A percentile compares a stretch with the other conserved stretches of the same genome.
These are phyloP conservation scores for Holocentrus rufus DNA, from an alignment of 2,797 vertebrate species.

Conservation along the genomic window DNA sequence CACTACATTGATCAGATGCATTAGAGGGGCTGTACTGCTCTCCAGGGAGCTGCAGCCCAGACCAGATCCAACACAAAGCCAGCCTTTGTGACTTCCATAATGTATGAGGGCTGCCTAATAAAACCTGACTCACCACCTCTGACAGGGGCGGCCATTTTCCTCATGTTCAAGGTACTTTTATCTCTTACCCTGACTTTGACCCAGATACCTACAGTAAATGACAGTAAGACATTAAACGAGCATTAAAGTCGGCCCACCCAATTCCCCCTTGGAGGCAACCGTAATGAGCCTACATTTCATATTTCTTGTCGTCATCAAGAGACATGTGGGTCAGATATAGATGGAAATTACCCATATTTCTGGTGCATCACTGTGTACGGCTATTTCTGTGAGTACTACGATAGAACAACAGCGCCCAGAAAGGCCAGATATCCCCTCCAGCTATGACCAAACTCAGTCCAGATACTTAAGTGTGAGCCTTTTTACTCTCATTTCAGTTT, in stretches of 20 bases:
- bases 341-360: conserved; percentile 13
- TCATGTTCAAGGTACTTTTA: conserved; percentile 21
- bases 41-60: conserved; percentile 20
- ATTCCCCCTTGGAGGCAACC: conserved; percentile 17
- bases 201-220: conserved; percentile 49
- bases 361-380: conserved; percentile 3
- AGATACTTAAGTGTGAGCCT: conserved; percentile 21
- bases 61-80: conserved; percentile 34
- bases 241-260: conserved; percentile 33
- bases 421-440: conserved; percentile 22
- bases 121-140: conserved; percentile 20
- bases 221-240: conserved; percentile 37
- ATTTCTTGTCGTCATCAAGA: conserved; percentile 38
- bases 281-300: conserved; percentile 37
- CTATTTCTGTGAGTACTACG: background rate
- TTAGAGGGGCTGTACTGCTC: conserved; percentile 40
- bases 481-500: conserved; percentile 31
- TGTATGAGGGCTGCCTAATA: conserved; percentile 23
- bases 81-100: conserved; percentile 42
- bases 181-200: conserved; percentile 52
- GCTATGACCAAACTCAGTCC: conserved; percentile 24
- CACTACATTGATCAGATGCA: conserved; percentile 43
- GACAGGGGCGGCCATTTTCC: conserved; percentile 2
- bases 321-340: conserved; percentile 32
- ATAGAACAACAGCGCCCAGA: conserved; percentile 11